Conservation (phyloP, 2,888 invertebrate species). For the Arenicola marina region DNA sequence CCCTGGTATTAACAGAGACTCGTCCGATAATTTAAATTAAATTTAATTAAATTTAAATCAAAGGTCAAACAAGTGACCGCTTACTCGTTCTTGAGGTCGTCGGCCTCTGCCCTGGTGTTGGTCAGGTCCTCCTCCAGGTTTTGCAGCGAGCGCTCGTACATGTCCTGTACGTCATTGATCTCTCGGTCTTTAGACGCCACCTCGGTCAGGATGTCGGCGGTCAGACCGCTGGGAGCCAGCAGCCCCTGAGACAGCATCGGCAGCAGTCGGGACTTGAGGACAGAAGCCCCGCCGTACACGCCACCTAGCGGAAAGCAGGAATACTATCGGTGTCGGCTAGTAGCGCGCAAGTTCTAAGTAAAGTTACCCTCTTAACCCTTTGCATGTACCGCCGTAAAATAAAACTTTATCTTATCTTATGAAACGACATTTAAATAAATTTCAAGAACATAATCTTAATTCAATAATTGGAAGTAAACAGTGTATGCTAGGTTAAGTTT, state of each 20-base stretch:
- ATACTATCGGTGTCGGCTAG: no score
- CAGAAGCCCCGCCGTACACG: slow-evolving; percentile 53
- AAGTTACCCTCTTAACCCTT: no score
- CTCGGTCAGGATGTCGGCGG: background rate
- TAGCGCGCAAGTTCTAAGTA: no score
- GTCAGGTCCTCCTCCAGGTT: slow-evolving; percentile 50
- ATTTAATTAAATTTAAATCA: no score
- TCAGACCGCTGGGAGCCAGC: slow-evolving; percentile 34
- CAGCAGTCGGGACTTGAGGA: slow-evolving; percentile 55
- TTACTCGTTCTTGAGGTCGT: slow-evolving; percentile 55
- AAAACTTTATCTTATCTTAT: no score
- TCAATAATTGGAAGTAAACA: no score
- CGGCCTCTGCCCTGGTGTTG: slow-evolving; percentile 44
- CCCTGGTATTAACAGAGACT: no score
- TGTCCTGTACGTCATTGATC: slow-evolving; percentile 48
- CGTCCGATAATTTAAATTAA: no score
- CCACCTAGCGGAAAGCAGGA: slow-evolving; percentile 45
- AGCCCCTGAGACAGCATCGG: slow-evolving; percentile 52
- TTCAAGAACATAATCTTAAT: no score
- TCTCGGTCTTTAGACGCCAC: slow-evolving; percentile 51
- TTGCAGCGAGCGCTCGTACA: slow-evolving; percentile 50
- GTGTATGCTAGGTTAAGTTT: no score
- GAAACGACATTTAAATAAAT: no score
- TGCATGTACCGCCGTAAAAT: no score
- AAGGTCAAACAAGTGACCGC: slow-evolving; percentile 24